Percentiles rank a stretch among this genome's conserved stretches.
Conservation (phyloP, 1,140 invertebrate genomes). For the Vanessa tameamea region DNA sequence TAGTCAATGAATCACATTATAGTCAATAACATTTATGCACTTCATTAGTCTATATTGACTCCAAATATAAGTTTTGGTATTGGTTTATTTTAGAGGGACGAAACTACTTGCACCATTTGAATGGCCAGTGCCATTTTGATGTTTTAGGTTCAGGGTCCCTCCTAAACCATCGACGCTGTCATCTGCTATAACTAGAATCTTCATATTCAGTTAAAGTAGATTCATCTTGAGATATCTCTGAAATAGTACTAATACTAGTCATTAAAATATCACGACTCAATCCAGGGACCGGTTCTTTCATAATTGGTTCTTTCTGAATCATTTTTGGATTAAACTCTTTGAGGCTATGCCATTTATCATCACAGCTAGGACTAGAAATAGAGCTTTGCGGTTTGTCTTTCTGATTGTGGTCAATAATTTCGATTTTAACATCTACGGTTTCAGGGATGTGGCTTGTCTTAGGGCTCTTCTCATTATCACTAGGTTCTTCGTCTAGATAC, state of each 20-base stretch:
- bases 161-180: conserved; percentile 14
- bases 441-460: background rate
- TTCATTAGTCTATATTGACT: no score
- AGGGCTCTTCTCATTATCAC: conserved; percentile 8
- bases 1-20: no score
- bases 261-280: background rate
- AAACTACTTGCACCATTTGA: conserved; percentile 14
- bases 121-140: background rate
- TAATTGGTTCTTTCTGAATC: background rate
- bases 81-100: background rate
- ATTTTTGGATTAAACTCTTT: background rate
- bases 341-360: background rate
- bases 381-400: background rate
- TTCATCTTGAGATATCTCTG: background rate
- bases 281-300: background rate
- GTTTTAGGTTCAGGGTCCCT: background rate
- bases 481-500: background rate
- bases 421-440: no score
- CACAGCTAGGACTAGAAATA: conserved; percentile 12
- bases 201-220: background rate
- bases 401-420: no score
- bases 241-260: background rate
- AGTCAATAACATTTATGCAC: no score
- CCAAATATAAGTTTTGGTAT: no score
- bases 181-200: background rate